Conservation (phyloP, 1,140 invertebrate genomes). For the Calosoma granatense region DNA sequence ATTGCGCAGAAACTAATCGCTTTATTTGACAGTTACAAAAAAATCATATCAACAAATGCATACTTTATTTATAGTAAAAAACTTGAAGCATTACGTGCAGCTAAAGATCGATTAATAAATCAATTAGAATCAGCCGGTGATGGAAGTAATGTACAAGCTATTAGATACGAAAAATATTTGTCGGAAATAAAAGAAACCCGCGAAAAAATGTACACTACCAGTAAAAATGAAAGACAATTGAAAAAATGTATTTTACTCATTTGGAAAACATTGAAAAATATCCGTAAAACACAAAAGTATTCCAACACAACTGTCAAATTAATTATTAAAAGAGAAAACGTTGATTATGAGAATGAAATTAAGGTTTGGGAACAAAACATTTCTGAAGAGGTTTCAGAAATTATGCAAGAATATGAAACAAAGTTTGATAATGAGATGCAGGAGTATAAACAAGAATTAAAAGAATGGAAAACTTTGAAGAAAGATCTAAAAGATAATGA, state of each 20-base stretch:
- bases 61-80: conserved; percentile 27
- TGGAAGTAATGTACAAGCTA: conserved; percentile 6
- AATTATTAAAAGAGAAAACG: conserved; percentile 27
- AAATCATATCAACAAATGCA: conserved; percentile 22
- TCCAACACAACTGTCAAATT: conserved; percentile 32
- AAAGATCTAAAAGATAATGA: conserved; percentile 16
- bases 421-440: conserved; percentile 25
- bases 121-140: conserved; percentile 13
- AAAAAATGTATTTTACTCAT: conserved; percentile 28
- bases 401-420: conserved; percentile 29
- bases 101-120: conserved; percentile 22
- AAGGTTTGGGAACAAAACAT: conserved; percentile 25
- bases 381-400: conserved; percentile 32
- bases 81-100: conserved; percentile 30
- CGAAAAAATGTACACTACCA: conserved; percentile 30
- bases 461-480: conserved; percentile 14
- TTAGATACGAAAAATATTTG: conserved; percentile 18
- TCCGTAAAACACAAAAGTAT: conserved; percentile 27
- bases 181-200: conserved; percentile 29
- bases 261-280: conserved; percentile 34
- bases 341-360: conserved; percentile 19
- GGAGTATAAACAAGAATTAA: conserved; percentile 13
- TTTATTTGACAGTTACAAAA: conserved; percentile 28
- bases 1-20: conserved; percentile 31
- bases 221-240: conserved; percentile 25